These are phyloP conservation scores for Sinodicranocentrus sp. DNA, from an alignment of 2,888 invertebrate species.

Conservation along the genomic window DNA sequence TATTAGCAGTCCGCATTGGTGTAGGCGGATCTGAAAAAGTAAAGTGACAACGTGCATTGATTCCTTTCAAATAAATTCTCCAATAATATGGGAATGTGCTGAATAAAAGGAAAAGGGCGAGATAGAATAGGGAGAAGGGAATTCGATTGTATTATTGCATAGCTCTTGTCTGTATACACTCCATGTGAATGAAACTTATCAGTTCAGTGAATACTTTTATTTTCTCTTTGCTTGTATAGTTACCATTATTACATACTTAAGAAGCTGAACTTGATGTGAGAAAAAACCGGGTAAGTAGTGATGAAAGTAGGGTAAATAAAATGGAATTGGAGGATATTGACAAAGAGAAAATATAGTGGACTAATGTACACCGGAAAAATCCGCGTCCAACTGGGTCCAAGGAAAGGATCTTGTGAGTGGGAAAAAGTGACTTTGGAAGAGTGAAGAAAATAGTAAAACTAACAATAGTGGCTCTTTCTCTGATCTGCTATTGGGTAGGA, in stretches of 20 bases:
- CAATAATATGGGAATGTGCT: neutral
- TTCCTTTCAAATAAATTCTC: slow-evolving; percentile 34
- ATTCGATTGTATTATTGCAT: neutral
- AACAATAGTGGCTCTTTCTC: neutral
- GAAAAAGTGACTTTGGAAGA: neutral
- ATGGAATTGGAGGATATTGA: too few relatives aligned
- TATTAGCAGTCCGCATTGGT: too few relatives aligned
- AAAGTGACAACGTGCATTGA: slow-evolving; percentile 23
- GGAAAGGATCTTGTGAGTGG: neutral
- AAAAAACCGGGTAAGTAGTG: neutral
- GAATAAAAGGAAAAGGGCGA: neutral
- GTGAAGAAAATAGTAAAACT: neutral
- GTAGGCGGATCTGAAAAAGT: too few relatives aligned
- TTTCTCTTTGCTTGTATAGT: neutral
- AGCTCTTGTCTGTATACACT: neutral
- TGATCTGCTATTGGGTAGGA: too few relatives aligned
- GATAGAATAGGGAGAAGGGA: neutral
- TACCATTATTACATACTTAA: neutral
- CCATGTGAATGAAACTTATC: neutral
- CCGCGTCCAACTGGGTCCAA: neutral
- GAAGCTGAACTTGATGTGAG: slow-evolving; percentile 3
- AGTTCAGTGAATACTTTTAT: too few relatives aligned
- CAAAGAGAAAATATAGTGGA: too few relatives aligned
- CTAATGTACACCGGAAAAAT: too few relatives aligned
- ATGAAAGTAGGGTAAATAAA: slow-evolving; percentile 5